Base-by-base conservation (phyloP, 2,797 vertebrate genomes). In the Onychomys leucogaster region DNA sequence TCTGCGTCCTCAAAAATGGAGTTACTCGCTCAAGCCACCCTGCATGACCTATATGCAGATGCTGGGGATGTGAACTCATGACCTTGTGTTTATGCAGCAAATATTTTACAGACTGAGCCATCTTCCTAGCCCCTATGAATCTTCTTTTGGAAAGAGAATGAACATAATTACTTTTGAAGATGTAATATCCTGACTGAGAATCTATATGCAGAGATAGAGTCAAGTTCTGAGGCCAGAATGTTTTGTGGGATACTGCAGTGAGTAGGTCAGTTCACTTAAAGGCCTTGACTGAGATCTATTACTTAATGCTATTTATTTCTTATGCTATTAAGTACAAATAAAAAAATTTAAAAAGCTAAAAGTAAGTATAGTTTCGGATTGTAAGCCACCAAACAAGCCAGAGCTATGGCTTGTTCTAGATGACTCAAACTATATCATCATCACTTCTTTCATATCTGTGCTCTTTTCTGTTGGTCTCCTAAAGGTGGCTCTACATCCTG, bases 291-390 rank as follows among this genome's bases (percentile, higher is more conserved):
- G 0, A 87, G 21, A 65, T 76, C 14, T 37, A n/a, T 91, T 76
- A 78, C 61, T 85, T 65, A 90, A 73, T 81, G 37, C 17, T 37
- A 9, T 87, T 92, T 52, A 55, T 52, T 94, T 81, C 89, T 94
- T 67, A 49, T 83, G 12, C 19, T 55, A 21, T 69, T 73, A 91
- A 71, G 37, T 43, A 84, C 23, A 83, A 90, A 67, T 11, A 52
- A 52, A 52, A 55, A 55, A 55, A 41, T 25, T 90, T 71, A 29
- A 65, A 52, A 46, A n/a, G 8, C 52, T 86, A 78, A 94, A 21
- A 21, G 13, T 41, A n/a, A 88, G 69, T 78, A 27, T 9, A 23
- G 80, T 8, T 73, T 87, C 16, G 34, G 29, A 37, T 10, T 6
- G 25, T 84, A 67, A 89, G 9, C 73, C 34, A 52, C 32, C 29